Base-by-base conservation (phyloP, 2,888 invertebrate species). In the Silvanus unidentatus region DNA sequence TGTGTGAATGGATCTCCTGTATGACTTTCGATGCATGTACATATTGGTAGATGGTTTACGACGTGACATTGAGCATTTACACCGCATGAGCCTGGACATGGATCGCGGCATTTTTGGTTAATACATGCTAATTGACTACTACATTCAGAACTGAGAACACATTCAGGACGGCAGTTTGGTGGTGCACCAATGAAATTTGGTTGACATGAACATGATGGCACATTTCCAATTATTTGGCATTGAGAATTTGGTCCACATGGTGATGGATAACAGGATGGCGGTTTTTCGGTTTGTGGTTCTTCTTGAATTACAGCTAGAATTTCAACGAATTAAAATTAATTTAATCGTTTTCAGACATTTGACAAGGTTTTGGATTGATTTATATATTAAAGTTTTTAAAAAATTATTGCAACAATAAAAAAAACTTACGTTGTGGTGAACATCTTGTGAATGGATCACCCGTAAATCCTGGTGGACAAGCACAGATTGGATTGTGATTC, bases 401-500 rank as follows among this genome's bases (percentile, higher is more conserved):
- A n/a, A n/a, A n/a, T n/a, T n/a, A n/a, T n/a, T n/a, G n/a, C n/a
- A n/a, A n/a, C 16, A 34, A 16, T 39, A 10, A 36, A 9, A n/a
- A n/a, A 12, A n/a, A 40, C 81, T 81, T 79, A 87, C 86, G 76
- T 61, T 76, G 75, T 54, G 76, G 77, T 40, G 80, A 77, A 62
- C 91, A 92, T 62, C 82, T 82, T 2, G 81, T 80, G 65, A 90
- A 90, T 42, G 91, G 90, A 81, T 91, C 88, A 37, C 93, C 93
- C 30, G 86, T 86, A 72, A 82, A 86, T n/a, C 87, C 86, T 34
- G 81, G 75, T 36, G 88, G 85, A 59, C 93, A 93, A 2, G 87
- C 86, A 63, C 93, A 93, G 50, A 90, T 88, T 2, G 91, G 90
- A 62, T 86, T 89, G 68, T 92, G 91, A 66, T 90, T 89, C 64